These are phyloP conservation scores for Zygogramma bicolorata DNA, from an alignment of 2,888 invertebrate species.

Conservation along the genomic window DNA sequence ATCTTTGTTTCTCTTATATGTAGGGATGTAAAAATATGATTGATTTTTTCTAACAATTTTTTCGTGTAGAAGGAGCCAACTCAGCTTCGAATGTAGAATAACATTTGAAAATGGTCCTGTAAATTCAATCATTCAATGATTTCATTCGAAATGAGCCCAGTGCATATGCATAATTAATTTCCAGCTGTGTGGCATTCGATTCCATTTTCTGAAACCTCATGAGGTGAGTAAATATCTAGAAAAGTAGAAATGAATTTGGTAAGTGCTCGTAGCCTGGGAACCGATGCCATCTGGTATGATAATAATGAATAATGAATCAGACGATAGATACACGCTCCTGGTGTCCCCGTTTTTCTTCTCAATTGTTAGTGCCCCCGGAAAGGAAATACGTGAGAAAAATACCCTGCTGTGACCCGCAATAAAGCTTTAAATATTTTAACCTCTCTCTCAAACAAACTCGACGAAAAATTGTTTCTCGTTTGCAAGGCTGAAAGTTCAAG, in stretches of 20 bases:
- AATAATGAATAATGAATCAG: slow-evolving; percentile 30
- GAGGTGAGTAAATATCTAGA: background rate
- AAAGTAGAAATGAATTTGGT: background rate
- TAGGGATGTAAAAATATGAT: no score
- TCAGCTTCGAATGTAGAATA: no score
- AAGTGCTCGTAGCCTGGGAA: background rate
- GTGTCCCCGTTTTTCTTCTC: background rate
- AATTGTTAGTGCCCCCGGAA: slow-evolving; percentile 26
- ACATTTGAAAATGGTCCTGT: no score
- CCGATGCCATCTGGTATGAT: slow-evolving; percentile 24
- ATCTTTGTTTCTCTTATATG: no score
- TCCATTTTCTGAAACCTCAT: no score
- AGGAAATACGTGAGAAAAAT: slow-evolving; percentile 42
- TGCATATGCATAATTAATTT: no score
- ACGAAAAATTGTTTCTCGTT: slow-evolving; percentile 30
- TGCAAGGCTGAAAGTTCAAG: background rate
- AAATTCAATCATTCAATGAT: no score
- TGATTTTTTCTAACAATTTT: no score
- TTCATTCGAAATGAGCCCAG: no score
- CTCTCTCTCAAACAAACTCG: background rate
- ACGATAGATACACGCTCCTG: background rate
- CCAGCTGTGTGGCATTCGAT: no score
- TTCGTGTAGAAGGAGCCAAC: no score
- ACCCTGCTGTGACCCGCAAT: slow-evolving; percentile 37
- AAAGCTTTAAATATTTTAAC: slow-evolving; percentile 41